A percentile compares a stretch with the other conserved stretches of the same genome.
Evolutionary conservation across 1,140 invertebrate species (phyloP).

Genomic region (Drosophila azteca): DNA sequence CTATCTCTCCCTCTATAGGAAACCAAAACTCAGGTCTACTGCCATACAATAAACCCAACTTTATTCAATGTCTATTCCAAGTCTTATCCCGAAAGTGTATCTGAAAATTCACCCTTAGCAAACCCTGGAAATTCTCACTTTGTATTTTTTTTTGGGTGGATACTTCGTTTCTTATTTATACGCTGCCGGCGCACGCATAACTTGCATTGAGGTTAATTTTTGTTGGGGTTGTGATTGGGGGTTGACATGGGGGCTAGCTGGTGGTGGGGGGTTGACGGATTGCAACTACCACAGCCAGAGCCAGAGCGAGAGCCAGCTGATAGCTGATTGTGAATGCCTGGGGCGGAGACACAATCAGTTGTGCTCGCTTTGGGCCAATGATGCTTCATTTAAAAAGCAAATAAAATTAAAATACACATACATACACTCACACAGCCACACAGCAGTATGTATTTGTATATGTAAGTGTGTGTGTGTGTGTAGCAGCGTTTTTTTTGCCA

Average conservation of each 20-base stretch:
- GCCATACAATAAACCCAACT: no score
- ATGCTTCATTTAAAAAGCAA: slow-evolving; percentile 80
- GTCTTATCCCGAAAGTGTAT: neutral
- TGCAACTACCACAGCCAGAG: slow-evolving; percentile 27
- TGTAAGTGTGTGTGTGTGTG: slow-evolving; percentile 16
- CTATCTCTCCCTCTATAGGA: no score
- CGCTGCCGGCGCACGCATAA: slow-evolving; percentile 65
- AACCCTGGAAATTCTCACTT: slow-evolving; percentile 20
- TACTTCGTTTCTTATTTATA: slow-evolving; percentile 43
- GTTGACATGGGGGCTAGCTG: neutral
- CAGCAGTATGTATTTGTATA: neutral
- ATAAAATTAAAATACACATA: slow-evolving; percentile 79
- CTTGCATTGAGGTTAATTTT: slow-evolving; percentile 80
- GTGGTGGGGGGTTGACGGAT: slow-evolving; percentile 25
- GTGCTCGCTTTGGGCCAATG: slow-evolving; percentile 56
- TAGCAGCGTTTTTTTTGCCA: slow-evolving; percentile 53
- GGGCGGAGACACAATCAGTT: slow-evolving; percentile 72
- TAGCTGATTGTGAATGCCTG: slow-evolving; percentile 70
- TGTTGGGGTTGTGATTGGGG: slow-evolving; percentile 40
- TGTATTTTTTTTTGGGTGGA: slow-evolving; percentile 38
- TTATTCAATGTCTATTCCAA: neutral
- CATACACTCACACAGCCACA: neutral
- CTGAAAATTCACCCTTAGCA: neutral
- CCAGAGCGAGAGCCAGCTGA: no score
- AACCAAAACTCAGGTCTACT: no score